phyloP scores from a whole-genome alignment of 1,140 invertebrate species.

The Penaeus japonicus region DNA sequence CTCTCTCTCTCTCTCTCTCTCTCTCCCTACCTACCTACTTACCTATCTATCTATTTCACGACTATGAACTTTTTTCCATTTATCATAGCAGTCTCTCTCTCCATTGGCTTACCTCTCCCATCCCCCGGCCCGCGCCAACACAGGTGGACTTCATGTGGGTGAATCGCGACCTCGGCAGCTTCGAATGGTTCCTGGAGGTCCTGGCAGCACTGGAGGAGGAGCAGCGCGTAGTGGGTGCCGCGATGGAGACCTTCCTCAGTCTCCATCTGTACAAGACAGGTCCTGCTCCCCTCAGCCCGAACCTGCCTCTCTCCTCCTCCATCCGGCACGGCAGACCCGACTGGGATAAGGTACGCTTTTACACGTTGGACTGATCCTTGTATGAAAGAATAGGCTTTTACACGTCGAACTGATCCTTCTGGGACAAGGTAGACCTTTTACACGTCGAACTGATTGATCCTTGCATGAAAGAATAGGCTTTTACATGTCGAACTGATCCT shows the following conservation, averaged over 20 bases:
- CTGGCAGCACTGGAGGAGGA: conserved; percentile 64
- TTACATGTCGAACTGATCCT: no score
- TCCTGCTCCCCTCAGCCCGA: conserved; percentile 59
- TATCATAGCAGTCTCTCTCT: conserved; percentile 1
- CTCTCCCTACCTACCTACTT: not conserved
- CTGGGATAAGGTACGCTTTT: conserved; percentile 59
- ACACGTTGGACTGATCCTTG: not conserved
- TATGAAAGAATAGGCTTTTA: not conserved
- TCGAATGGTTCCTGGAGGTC: conserved; percentile 68
- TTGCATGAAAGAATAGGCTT: no score
- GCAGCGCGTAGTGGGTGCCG: conserved; percentile 62
- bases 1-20: not conserved
- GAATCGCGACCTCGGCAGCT: conserved; percentile 65
- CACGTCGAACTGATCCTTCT: conserved; percentile 18
- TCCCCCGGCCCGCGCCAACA: not conserved
- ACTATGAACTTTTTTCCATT: not conserved
- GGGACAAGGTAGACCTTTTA: no score
- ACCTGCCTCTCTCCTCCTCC: conserved; percentile 49
- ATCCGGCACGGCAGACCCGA: conserved; percentile 59
- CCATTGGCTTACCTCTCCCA: not conserved
- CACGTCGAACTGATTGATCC: no score
- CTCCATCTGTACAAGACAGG: conserved; percentile 67
- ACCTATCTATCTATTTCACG: not conserved
- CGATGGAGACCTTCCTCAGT: conserved; percentile 62
- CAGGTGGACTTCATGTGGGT: conserved; percentile 68